phyloP scores from a whole-genome alignment of 2,113 vertebrate species.

The Psilopsiagon aymara region DNA sequence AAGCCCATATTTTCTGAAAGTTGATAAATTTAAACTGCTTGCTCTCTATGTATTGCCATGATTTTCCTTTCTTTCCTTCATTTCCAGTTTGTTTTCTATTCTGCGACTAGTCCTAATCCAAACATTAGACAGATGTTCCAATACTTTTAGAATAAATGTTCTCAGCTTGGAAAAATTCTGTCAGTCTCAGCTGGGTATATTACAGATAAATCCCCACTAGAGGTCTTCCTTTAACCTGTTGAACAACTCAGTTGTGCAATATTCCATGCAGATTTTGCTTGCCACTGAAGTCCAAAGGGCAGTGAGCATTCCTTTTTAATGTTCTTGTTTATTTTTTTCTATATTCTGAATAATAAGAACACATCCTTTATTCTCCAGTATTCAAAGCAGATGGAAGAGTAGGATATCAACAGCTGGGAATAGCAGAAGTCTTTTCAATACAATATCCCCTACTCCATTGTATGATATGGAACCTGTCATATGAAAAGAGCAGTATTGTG shows the following conservation, averaged over 20 bases:
- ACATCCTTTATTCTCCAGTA: not conserved
- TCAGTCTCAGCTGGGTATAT: not conserved
- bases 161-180: not conserved
- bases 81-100: not conserved
- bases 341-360: not conserved
- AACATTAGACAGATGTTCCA: not conserved
- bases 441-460: not conserved
- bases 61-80: not conserved
- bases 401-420: not conserved
- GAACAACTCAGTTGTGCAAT: not conserved
- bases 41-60: not conserved
- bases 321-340: not conserved
- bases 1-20: not conserved
- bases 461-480: not conserved
- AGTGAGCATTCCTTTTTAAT: not conserved
- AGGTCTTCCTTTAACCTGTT: not conserved
- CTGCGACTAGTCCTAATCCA: not conserved
- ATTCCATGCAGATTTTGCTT: not conserved
- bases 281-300: not conserved
- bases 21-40: not conserved
- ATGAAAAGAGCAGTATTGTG: not conserved
- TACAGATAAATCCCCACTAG: not conserved
- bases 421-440: not conserved
- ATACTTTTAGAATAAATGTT: not conserved
- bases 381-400: rapidly evolving